Conservation (phyloP, 1,140 invertebrate genomes). For the Piezodorus guildinii region DNA sequence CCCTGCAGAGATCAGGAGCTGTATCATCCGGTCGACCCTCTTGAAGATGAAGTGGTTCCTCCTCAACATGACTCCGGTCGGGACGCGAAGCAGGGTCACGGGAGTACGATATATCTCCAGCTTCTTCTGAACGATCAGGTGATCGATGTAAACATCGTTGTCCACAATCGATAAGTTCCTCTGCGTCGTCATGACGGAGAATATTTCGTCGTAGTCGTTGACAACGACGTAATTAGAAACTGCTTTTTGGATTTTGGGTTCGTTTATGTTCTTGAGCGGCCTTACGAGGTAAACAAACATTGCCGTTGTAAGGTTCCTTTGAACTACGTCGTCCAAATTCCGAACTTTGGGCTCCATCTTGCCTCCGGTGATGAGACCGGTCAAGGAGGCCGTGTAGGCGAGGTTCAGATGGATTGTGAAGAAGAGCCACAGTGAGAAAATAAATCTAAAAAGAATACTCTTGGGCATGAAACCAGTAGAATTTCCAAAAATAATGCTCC, state of each 20-base stretch:
- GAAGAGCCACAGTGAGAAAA: not conserved
- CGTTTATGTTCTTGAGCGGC: not conserved
- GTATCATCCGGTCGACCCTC: not conserved
- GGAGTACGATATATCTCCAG: not conserved
- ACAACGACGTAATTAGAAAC: not conserved
- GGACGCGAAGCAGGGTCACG: not conserved
- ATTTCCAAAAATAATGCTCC: not conserved
- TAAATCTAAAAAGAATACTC: not conserved
- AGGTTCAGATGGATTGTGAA: not conserved
- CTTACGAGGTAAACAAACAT: not conserved
- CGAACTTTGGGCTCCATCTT: not conserved
- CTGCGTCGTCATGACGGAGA: not conserved
- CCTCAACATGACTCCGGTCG: not conserved
- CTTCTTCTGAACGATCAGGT: not conserved
- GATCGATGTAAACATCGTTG: not conserved
- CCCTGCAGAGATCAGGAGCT: not conserved
- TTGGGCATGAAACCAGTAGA: not conserved
- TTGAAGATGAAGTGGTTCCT: slow-evolving; percentile 2
- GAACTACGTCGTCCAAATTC: not conserved
- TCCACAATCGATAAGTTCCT: not conserved
- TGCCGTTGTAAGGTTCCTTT: not conserved
- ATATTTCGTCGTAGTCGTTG: not conserved
- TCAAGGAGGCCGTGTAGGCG: not conserved
- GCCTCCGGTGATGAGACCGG: not conserved
- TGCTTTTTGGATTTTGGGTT: not conserved